phyloP scores from a whole-genome alignment of 2,113 vertebrate genomes.

The Megaceryle torquata region DNA sequence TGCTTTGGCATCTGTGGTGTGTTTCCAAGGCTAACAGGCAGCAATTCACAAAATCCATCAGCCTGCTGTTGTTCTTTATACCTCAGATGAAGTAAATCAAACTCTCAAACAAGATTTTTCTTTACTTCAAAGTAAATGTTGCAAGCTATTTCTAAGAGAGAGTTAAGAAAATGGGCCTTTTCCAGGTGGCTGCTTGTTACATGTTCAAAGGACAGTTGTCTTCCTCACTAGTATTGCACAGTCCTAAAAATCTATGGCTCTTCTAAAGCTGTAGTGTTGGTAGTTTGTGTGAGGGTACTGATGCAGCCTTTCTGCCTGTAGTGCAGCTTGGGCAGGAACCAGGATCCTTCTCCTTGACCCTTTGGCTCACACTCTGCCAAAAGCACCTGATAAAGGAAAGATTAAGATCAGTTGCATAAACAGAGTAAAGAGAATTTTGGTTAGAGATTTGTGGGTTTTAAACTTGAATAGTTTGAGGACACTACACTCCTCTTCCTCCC shows the following conservation, averaged over 20 bases:
- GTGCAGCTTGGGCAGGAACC: not conserved
- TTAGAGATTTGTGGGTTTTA: not conserved
- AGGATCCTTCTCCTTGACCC: not conserved
- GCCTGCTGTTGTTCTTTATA: fast-evolving
- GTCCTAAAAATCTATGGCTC: not conserved
- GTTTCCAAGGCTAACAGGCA: not conserved
- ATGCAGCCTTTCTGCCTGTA: not conserved
- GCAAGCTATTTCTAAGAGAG: not conserved
- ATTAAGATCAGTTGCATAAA: not conserved
- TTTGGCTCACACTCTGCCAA: not conserved
- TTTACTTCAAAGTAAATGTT: not conserved
- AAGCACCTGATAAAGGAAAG: not conserved
- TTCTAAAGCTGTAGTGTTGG: not conserved
- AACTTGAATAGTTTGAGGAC: not conserved
- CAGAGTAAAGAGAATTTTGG: not conserved
- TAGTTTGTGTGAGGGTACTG: not conserved
- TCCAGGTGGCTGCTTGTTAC: not conserved
- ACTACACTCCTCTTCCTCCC: not conserved
- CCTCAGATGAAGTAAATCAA: not conserved
- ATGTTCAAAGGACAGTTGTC: not conserved
- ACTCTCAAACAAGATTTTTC: not conserved
- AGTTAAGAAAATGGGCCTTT: not conserved
- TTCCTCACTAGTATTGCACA: not conserved
- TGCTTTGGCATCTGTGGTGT: not conserved
- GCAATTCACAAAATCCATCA: not conserved